phyloP scores from a whole-genome alignment of 2,888 invertebrate species.

The Eupithecia insigniata region DNA sequence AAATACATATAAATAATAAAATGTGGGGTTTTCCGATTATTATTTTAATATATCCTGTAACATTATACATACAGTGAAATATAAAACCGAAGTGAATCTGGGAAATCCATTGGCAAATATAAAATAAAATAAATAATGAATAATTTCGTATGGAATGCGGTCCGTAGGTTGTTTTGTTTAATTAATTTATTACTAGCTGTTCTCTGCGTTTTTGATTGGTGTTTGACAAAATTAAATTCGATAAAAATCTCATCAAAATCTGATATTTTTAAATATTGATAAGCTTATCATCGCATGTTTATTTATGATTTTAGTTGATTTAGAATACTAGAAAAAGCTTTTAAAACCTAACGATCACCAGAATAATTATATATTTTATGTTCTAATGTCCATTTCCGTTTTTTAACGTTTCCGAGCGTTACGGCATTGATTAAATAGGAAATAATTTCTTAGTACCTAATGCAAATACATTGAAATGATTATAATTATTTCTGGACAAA shows the following conservation, averaged over 20 bases:
- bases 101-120: conserved; percentile 46
- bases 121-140: conserved; percentile 43
- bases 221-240: not conserved
- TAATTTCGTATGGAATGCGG: conserved; percentile 45
- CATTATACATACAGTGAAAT: conserved; percentile 42
- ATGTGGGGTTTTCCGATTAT: conserved; percentile 29
- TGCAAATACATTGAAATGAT: not conserved
- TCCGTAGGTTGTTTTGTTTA: conserved; percentile 38
- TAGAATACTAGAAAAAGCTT: not conserved
- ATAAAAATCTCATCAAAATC: not conserved
- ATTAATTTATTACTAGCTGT: conserved; percentile 28
- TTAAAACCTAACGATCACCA: not conserved
- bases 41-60: conserved; percentile 43
- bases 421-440: too few relatives aligned
- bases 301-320: not conserved
- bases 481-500: too few relatives aligned
- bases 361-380: not conserved
- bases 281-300: not conserved
- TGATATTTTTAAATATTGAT: not conserved
- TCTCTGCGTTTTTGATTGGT: conserved; percentile 24
- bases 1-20: not conserved
- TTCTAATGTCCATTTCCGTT: not conserved
- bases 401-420: not conserved
- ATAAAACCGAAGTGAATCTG: conserved; percentile 43
- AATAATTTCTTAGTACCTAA: not conserved